Base-by-base conservation (phyloP, 2,113 vertebrate species). In the Pholis gunnellus region DNA sequence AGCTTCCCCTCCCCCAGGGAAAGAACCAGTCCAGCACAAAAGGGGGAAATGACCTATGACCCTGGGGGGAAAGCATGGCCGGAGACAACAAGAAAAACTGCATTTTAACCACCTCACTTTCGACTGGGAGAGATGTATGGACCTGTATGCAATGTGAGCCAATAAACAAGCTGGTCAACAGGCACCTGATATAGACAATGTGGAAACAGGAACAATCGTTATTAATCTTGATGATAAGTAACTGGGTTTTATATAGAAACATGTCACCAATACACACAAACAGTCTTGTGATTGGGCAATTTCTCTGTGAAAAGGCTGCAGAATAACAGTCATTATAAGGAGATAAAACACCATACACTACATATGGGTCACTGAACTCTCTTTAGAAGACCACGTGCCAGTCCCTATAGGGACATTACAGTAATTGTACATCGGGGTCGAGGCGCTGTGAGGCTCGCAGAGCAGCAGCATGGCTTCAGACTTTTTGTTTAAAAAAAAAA, bases 21-120 rank as follows among this genome's bases (percentile, higher is more conserved):
- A 83, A 91, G 81, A 87, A 85, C 31, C 79, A 83, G 81, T 63
- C 77, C 75, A 61, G 56, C 88, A 91, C 87, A 92, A 94, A 29
- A 90, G 63, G 52, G 88, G 72, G 85, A 78, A 69, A 57, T 89
- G 88, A 91, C 90, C 91, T 92, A 54, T 91, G 91, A 93, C 93
- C 90, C 89, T 22, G 10, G 3, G 46, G 78, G 74, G 64, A 74
- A 81, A 57, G 64, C 69, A 75, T 6, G 15, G n/a, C 25, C 18
- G 65, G 48, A 71, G 34, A 57, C 46, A 68, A 66, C 57, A 56
- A 56, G 65, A 78, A 61, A 83, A 87, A 83, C 27, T 60, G 60
- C 65, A 84, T 75, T 89, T 88, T 78, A 75, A 83, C 80, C 9
- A 79, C 52, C 75, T 80, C 67, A 64, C 67, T 77, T 84, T 70